Conservation (phyloP, 2,888 invertebrate genomes). For the Drosophila stalkeri region DNA sequence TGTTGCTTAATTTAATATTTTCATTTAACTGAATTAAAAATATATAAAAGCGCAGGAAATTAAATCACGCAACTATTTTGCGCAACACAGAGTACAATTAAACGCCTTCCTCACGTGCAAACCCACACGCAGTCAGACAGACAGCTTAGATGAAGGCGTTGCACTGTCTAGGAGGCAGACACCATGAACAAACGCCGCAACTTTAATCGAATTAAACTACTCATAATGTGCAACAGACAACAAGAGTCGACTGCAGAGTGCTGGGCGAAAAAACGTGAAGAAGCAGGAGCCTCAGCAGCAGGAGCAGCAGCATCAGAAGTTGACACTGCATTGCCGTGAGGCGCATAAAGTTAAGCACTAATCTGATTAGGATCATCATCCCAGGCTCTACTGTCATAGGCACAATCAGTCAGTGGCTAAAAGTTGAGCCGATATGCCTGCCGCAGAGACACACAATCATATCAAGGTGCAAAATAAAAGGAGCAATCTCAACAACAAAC, state of each 20-base stretch:
- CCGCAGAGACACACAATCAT: conserved; percentile 23
- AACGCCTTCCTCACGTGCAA: conserved; percentile 28
- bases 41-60: conserved; percentile 71
- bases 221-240: conserved; percentile 83
- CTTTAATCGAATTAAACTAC: conserved; percentile 83
- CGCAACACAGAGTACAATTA: conserved; percentile 73
- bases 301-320: not conserved
- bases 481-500: not conserved
- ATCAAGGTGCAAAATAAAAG: conserved; percentile 32
- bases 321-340: conserved; percentile 42
- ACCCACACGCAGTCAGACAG: conserved; percentile 10
- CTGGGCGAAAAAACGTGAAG: conserved; percentile 5
- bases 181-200: conserved; percentile 68
- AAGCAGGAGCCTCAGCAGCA: not conserved
- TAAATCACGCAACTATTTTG: conserved; percentile 77
- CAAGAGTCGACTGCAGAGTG: conserved; percentile 40
- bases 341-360: conserved; percentile 82
- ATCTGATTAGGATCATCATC: conserved; percentile 83
- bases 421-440: conserved; percentile 35
- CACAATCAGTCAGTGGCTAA: conserved; percentile 40
- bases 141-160: conserved; percentile 43
- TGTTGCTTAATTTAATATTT: conserved; percentile 61
- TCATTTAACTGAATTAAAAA: conserved; percentile 74
- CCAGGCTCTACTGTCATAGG: conserved; percentile 31
- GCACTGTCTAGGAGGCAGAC: conserved; percentile 50